Evolutionary conservation across 2,888 invertebrate species (phyloP).

Genomic region (Diaprepes abbreviatus): DNA sequence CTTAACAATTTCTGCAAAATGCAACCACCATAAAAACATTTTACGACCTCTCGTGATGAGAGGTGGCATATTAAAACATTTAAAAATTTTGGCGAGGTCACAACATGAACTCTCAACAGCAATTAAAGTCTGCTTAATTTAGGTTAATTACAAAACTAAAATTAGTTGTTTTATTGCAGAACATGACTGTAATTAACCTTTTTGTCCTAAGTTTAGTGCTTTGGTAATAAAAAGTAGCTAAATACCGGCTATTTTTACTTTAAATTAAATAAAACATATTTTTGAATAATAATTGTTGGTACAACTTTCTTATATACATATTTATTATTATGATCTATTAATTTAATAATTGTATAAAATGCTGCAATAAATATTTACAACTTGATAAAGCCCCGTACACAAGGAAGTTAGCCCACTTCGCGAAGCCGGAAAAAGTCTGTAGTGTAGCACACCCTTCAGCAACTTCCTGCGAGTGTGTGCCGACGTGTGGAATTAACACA

Average conservation of each 20-base stretch:
- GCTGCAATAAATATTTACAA: too few relatives aligned
- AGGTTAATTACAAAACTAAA: background rate
- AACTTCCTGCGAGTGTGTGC: constrained; percentile 41
- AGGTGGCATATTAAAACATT: background rate
- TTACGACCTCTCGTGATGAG: background rate
- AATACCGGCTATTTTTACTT: too few relatives aligned
- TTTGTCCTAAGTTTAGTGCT: too few relatives aligned
- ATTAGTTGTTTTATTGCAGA: background rate
- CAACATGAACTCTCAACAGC: background rate
- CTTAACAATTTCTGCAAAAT: background rate
- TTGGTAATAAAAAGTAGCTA: too few relatives aligned
- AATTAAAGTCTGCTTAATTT: constrained; percentile 7
- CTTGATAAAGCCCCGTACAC: constrained; percentile 17
- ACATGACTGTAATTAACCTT: too few relatives aligned
- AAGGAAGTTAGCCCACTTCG: constrained; percentile 20
- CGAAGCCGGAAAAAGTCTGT: constrained; percentile 16
- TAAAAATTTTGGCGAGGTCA: background rate
- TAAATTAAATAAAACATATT: too few relatives aligned
- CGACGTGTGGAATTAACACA: constrained; percentile 35
- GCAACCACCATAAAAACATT: background rate
- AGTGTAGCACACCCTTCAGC: constrained; percentile 21
- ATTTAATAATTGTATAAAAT: too few relatives aligned
- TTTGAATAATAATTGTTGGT: too few relatives aligned
- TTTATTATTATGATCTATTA: too few relatives aligned
- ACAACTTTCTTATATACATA: too few relatives aligned